phyloP scores from a whole-genome alignment of 2,797 vertebrate species.

The Anabas testudineus region DNA sequence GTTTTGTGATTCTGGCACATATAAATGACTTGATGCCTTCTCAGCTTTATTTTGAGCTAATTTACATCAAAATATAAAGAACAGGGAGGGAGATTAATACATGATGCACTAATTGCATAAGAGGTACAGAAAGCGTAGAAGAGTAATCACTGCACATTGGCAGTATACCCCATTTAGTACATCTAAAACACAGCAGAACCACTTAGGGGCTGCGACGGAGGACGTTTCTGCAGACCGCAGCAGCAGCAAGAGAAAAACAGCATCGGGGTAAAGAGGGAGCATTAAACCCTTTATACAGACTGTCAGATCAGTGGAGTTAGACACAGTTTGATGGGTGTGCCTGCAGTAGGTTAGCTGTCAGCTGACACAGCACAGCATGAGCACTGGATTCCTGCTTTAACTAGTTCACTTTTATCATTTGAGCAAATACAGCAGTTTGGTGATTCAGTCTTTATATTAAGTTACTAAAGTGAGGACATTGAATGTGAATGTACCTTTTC shows the following conservation, averaged over 20 bases:
- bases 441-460: background rate
- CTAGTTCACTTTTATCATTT: background rate
- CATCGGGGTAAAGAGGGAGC: constrained; percentile 39
- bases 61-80: too few relatives aligned
- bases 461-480: too few relatives aligned
- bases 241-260: constrained; percentile 43
- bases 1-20: too few relatives aligned
- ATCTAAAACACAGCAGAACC: constrained; percentile 9
- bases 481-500: constrained; percentile 88
- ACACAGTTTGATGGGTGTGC: constrained; percentile 39
- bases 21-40: too few relatives aligned
- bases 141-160: too few relatives aligned
- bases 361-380: constrained; percentile 39
- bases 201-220: constrained; percentile 8
- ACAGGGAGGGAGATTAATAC: background rate
- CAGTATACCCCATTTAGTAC: background rate
- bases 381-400: background rate
- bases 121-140: background rate
- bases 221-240: constrained; percentile 34
- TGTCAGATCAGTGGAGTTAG: constrained; percentile 40
- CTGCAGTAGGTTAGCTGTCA: constrained; percentile 23
- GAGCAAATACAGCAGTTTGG: background rate
- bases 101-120: background rate
- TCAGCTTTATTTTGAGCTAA: too few relatives aligned
- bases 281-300: constrained; percentile 54